phyloP scores from a whole-genome alignment of 2,113 vertebrate species.

The Gallinago paraguaiae region DNA sequence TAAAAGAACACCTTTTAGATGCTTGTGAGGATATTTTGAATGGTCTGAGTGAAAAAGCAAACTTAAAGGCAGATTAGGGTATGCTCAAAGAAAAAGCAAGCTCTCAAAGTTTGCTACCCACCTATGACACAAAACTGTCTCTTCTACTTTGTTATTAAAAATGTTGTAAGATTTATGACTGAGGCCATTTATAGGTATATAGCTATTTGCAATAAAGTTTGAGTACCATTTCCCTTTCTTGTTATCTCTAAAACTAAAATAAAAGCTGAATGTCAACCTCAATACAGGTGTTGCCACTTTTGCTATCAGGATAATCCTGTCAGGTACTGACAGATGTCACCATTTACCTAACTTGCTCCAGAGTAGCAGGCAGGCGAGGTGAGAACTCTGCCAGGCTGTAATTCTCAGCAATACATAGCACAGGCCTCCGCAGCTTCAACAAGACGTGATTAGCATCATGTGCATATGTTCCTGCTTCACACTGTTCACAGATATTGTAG shows the following conservation, averaged over 20 bases:
- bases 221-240: not conserved
- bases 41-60: not conserved
- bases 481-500: conserved; percentile 87
- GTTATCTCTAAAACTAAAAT: not conserved
- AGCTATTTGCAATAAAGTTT: not conserved
- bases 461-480: conserved; percentile 86
- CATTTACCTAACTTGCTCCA: conserved; percentile 80
- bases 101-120: not conserved
- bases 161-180: not conserved
- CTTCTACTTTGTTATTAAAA: not conserved
- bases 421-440: conserved; percentile 87
- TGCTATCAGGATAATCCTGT: not conserved
- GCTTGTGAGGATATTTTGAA: not conserved
- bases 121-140: not conserved
- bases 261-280: not conserved
- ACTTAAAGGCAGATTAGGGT: not conserved
- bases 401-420: conserved; percentile 40
- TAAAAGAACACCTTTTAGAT: not conserved
- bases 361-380: conserved; percentile 58
- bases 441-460: conserved; percentile 90
- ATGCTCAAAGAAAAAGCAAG: not conserved
- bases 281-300: not conserved
- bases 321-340: not conserved
- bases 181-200: fast-evolving
- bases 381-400: conserved; percentile 35